A percentile compares a stretch with the other conserved stretches of the same genome.
Evolutionary conservation across 2,113 vertebrate genomes (phyloP).

Genomic region (Pteronura brasiliensis): DNA sequence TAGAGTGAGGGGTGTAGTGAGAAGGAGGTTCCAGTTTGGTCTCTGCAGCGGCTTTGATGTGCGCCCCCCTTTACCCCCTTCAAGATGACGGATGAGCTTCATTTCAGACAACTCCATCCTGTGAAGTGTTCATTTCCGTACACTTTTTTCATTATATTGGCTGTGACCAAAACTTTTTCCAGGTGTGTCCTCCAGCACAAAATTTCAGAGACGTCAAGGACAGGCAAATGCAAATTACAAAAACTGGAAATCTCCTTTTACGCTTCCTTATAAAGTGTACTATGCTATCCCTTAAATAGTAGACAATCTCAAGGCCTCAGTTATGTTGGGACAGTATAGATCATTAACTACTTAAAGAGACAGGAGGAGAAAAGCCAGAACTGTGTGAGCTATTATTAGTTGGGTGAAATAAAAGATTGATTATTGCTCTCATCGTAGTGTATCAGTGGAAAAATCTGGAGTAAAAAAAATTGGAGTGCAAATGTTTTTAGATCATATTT

Average conservation of each 20-base stretch:
- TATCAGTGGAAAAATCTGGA: neutral
- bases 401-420: neutral
- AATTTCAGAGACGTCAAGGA: neutral
- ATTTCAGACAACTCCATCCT: neutral
- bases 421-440: neutral
- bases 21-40: neutral
- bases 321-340: neutral
- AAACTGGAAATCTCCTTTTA: neutral
- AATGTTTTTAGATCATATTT: slow-evolving; percentile 18
- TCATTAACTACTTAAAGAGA: neutral
- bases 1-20: neutral
- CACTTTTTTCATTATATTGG: neutral
- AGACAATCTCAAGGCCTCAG: neutral
- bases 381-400: neutral
- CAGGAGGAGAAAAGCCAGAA: neutral
- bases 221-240: neutral
- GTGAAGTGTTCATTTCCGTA: neutral
- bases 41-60: neutral
- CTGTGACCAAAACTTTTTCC: neutral
- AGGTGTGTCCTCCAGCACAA: neutral
- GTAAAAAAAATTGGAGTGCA: neutral
- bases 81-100: neutral
- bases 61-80: neutral
- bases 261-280: neutral
- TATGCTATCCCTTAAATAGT: neutral